Base-by-base conservation (phyloP, 2,888 invertebrate species). In the Deilephila elpenor region DNA sequence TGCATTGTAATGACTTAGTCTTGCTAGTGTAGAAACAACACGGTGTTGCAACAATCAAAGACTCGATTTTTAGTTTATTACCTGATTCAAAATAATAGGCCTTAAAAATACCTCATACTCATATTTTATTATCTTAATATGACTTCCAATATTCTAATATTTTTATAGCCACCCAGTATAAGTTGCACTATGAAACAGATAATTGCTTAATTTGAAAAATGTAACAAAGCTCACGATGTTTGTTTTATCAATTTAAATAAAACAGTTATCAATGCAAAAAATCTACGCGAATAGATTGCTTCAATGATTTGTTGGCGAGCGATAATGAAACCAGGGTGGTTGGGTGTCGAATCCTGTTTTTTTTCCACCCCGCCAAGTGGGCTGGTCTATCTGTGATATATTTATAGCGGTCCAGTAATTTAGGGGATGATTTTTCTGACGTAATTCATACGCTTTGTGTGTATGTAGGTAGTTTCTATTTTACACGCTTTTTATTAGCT, bases 371-470 rank as follows among this genome's bases (percentile, higher is more conserved):
- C 74, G 62, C 51, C 74, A 76, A 75, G 80, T 79, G 79, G 80
- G 83, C 75, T 71, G 78, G 82, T 75, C 80, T 74, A 75, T 74
- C 74, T 73, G 80, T 81, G 75, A 84, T 85, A 83, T 86, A 85
- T 87, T 86, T 84, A 80, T 83, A 83, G 84, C 79, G 80, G 79
- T 72, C 75, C 75, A 74, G 76, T 87, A 83, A 88, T 87, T 88
- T 85, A 86, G 81, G 81, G 73, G 78, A 80, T 80, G 79, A 82
- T 79, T 80, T 79, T 77, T 71, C 71, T 78, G 74, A 76, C 79
- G 44, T 67, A 67, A 51, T 67, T 67, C 67, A 67, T 25, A 67
- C 19, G n/a, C n/a, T 32, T 34, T 32, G 19, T 62, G 25, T 60
- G n/a, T 5, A 5, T 19, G 32, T 29, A 34, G 11, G 61, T 25